Evolutionary conservation across 1,140 invertebrate species (phyloP).

Genomic region (Andricus grossulariae): DNA sequence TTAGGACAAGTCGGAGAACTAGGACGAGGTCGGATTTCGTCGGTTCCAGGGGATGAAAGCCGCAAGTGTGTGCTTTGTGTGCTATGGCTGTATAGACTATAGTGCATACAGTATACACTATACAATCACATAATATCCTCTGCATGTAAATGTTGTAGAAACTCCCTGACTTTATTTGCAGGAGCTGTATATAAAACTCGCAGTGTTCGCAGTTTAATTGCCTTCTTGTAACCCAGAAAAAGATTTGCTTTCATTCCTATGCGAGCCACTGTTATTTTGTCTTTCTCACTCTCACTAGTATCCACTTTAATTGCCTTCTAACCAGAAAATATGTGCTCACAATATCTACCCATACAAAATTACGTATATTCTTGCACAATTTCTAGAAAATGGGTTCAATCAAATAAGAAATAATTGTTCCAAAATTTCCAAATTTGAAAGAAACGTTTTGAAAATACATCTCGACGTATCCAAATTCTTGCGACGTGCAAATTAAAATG

Average conservation of each 20-base stretch:
- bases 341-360: too few relatives aligned
- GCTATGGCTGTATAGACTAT: not conserved
- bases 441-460: too few relatives aligned
- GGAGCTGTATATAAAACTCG: constrained; percentile 23
- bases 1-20: constrained; percentile 38
- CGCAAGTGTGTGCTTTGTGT: not conserved
- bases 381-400: too few relatives aligned
- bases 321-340: not conserved
- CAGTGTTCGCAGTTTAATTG: constrained; percentile 19
- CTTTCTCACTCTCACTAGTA: constrained; percentile 20
- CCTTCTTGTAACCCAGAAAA: constrained; percentile 22
- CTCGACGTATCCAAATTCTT: too few relatives aligned
- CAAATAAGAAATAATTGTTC: too few relatives aligned
- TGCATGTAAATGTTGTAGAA: constrained; percentile 11
- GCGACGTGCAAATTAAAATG: too few relatives aligned
- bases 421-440: too few relatives aligned
- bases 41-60: constrained; percentile 29
- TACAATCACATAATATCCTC: not conserved
- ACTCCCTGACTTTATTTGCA: constrained; percentile 16
- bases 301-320: constrained; percentile 18
- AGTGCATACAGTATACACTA: too few relatives aligned
- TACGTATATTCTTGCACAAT: too few relatives aligned
- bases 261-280: not conserved
- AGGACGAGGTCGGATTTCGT: constrained; percentile 52
- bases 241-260: constrained; percentile 9